These are phyloP conservation scores for Whitmania pigra DNA, from an alignment of 1,140 invertebrate genomes.

Conservation along the genomic window DNA sequence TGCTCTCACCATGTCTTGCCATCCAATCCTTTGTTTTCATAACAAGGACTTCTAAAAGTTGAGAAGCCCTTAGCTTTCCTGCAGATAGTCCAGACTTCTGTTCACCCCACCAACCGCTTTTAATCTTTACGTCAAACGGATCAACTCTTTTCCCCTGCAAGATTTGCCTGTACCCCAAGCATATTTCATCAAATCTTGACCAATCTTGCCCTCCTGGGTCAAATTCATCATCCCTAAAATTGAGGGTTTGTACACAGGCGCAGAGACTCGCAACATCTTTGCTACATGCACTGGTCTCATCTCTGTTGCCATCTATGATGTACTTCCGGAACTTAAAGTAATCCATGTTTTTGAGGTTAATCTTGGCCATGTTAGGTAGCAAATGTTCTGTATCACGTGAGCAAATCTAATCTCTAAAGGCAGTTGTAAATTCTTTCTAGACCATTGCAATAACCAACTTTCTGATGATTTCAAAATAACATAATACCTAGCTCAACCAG, in stretches of 20 bases:
- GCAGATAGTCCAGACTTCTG: constrained; percentile 22
- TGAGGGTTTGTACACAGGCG: constrained; percentile 22
- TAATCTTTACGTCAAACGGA: constrained; percentile 23
- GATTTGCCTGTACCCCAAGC: constrained; percentile 22
- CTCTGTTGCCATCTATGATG: constrained; percentile 24
- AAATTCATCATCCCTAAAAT: constrained; percentile 24
- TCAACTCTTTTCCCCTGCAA: constrained; percentile 23
- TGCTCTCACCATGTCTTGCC: not conserved
- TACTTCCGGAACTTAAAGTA: constrained; percentile 25
- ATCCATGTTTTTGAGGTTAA: constrained; percentile 25
- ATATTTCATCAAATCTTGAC: constrained; percentile 22
- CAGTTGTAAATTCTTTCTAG: too few species aligned
- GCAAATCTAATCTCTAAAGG: too few species aligned
- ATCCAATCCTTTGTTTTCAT: constrained; percentile 20
- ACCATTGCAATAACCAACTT: too few species aligned
- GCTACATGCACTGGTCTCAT: constrained; percentile 22
- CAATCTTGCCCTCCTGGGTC: constrained; percentile 20
- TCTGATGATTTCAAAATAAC: too few species aligned
- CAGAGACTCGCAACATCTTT: constrained; percentile 24
- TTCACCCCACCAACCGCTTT: constrained; percentile 26
- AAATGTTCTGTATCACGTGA: too few species aligned
- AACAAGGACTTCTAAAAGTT: constrained; percentile 17
- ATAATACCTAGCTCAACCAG: too few species aligned
- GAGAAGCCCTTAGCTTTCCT: constrained; percentile 22
- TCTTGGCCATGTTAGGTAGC: constrained; percentile 2